phyloP scores from a whole-genome alignment of 2,888 invertebrate genomes.

The Cepaea hortensis region DNA sequence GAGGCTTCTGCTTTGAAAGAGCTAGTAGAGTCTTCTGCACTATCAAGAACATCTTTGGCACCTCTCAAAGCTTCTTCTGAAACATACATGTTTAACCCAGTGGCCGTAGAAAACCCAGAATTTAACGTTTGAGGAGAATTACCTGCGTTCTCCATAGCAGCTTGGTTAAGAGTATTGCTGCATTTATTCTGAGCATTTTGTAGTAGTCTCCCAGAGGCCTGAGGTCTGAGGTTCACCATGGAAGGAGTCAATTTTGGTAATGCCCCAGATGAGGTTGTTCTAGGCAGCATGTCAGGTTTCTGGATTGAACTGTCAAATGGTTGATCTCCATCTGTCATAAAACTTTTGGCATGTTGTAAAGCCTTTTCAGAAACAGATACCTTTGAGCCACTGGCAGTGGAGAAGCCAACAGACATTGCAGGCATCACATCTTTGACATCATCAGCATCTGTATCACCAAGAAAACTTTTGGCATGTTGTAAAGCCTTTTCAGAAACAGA shows the following conservation, averaged over 20 bases:
- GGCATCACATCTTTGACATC: background rate
- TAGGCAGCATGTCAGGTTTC: background rate
- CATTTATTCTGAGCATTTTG: background rate
- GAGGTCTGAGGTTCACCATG: background rate
- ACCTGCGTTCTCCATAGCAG: background rate
- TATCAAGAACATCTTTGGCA: slow-evolving; percentile 40
- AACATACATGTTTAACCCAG: slow-evolving; percentile 20
- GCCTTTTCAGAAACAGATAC: slow-evolving; percentile 49
- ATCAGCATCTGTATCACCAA: background rate
- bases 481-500: slow-evolving; percentile 17
- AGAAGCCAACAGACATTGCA: slow-evolving; percentile 39
- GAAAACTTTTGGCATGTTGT: slow-evolving; percentile 9
- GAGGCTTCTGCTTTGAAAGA: background rate
- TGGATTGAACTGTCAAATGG: background rate
- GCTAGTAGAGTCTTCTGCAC: background rate
- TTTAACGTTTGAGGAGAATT: background rate
- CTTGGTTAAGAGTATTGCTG: background rate
- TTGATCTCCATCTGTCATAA: background rate
- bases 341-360: slow-evolving; percentile 42
- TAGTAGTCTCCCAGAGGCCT: background rate
- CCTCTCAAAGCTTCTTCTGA: slow-evolving; percentile 47
- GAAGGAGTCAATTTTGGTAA: background rate
- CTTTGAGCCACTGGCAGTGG: slow-evolving; percentile 44
- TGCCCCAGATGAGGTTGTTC: background rate
- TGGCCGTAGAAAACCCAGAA: background rate